phyloP scores from a whole-genome alignment of 2,888 invertebrate genomes.

The Machimus rusticus region DNA sequence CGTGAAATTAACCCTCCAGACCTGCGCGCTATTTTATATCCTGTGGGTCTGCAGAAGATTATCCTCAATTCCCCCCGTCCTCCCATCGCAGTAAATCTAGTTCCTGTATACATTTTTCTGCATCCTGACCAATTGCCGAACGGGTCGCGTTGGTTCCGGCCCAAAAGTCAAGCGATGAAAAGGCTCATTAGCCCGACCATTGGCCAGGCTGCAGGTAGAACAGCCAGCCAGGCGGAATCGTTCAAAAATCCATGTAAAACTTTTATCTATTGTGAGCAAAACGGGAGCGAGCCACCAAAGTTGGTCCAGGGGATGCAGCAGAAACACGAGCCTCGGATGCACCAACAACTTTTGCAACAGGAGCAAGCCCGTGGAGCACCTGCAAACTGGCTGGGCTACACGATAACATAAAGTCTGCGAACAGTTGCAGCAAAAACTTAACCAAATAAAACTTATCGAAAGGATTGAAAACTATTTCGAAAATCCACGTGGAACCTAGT shows the following conservation, averaged over 20 bases:
- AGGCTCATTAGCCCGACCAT: neutral
- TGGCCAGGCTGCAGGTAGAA: neutral
- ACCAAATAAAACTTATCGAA: constrained; percentile 39
- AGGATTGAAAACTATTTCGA: constrained; percentile 34
- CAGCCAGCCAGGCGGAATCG: neutral
- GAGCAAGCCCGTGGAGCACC: neutral
- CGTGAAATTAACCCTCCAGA: neutral
- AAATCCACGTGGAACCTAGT: neutral
- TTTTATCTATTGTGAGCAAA: constrained; percentile 22
- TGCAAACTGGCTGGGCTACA: constrained; percentile 33
- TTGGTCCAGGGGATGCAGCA: neutral
- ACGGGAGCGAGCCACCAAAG: neutral
- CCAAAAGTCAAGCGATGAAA: neutral
- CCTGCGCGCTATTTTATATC: neutral
- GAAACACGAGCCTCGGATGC: neutral
- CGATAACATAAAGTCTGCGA: constrained; percentile 34
- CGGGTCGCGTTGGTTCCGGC: neutral
- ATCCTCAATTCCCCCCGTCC: neutral
- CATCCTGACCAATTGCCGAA: neutral
- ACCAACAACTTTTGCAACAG: constrained; percentile 17
- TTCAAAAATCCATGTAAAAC: constrained; percentile 5
- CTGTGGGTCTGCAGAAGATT: neutral
- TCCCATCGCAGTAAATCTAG: neutral
- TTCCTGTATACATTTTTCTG: neutral
- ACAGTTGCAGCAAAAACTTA: constrained; percentile 32